phyloP scores from a whole-genome alignment of 2,797 vertebrate species.

The Poeciliopsis turneri region DNA sequence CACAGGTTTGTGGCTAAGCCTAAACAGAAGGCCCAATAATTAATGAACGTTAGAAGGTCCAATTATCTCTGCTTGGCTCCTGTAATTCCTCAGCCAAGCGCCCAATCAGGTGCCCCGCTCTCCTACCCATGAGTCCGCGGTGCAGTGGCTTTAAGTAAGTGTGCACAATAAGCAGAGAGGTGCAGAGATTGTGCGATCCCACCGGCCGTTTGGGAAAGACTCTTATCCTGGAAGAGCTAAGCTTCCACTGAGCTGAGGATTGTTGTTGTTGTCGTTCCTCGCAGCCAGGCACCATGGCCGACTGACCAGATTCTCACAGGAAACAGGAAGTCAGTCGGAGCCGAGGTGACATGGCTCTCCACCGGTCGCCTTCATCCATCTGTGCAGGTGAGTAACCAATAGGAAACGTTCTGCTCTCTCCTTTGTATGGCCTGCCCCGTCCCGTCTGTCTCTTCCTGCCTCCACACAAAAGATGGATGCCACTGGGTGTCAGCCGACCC shows the following conservation, averaged over 20 bases:
- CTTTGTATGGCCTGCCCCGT: conserved; percentile 58
- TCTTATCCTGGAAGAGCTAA: conserved; percentile 60
- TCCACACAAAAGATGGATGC: conserved; percentile 47
- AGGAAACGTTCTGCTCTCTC: conserved; percentile 37
- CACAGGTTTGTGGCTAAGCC: conserved; percentile 47
- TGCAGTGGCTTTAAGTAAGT: conserved; percentile 37
- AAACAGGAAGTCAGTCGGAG: conserved; percentile 21
- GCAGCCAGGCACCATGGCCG: conserved; percentile 52
- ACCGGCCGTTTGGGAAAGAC: conserved; percentile 49
- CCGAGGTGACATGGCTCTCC: conserved; percentile 59
- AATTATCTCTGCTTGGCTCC: conserved; percentile 61
- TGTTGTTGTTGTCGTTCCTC: conserved; percentile 25
- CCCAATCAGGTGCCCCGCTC: conserved; percentile 46
- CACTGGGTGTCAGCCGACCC: conserved; percentile 51
- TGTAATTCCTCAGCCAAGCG: conserved; percentile 52
- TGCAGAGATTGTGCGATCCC: conserved; percentile 38
- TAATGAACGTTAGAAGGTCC: conserved; percentile 58
- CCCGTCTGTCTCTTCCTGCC: conserved; percentile 45
- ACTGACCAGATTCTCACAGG: conserved; percentile 20
- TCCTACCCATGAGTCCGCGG: conserved; percentile 33
- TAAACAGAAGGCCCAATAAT: conserved; percentile 66
- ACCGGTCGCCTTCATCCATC: conserved; percentile 63
- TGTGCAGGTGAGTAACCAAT: conserved; percentile 68
- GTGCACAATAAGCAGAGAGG: conserved; percentile 52
- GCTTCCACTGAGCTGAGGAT: conserved; percentile 59